phyloP scores from a whole-genome alignment of 2,888 invertebrate species.

The Zaprionus obscuricornis region DNA sequence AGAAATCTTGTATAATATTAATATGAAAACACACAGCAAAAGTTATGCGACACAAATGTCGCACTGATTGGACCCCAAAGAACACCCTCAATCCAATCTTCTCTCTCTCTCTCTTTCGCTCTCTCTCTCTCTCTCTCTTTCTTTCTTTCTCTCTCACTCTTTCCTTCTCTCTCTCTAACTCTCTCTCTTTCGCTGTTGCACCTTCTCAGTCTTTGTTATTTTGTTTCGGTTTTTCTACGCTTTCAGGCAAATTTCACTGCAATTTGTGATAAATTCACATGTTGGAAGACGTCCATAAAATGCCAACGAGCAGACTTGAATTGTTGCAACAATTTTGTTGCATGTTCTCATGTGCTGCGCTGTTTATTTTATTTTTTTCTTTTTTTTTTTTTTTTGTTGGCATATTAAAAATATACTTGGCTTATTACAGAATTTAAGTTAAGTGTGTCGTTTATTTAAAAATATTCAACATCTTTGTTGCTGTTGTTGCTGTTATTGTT shows the following conservation, averaged over 20 bases:
- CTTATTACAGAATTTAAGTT: slow-evolving; percentile 62
- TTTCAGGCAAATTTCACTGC: slow-evolving; percentile 26
- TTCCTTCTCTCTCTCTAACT: slow-evolving; percentile 2
- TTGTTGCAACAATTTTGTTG: slow-evolving; percentile 49
- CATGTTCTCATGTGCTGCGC: slow-evolving; percentile 4
- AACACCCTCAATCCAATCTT: not conserved
- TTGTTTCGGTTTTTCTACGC: no score
- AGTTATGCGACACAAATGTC: slow-evolving; percentile 72
- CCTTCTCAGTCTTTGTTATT: no score
- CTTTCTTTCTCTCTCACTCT: not conserved
- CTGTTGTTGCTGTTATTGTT: slow-evolving; percentile 12
- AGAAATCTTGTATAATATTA: slow-evolving; percentile 50
- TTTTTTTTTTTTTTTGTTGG: slow-evolving; percentile 13
- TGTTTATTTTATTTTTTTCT: not conserved
- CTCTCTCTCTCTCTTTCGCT: not conserved
- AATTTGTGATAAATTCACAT: slow-evolving; percentile 47
- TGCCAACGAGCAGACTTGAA: slow-evolving; percentile 34
- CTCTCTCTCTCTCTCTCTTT: not conserved
- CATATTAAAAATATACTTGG: slow-evolving; percentile 57
- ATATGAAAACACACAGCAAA: slow-evolving; percentile 43
- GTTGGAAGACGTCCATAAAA: slow-evolving; percentile 65
- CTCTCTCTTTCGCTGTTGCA: no score
- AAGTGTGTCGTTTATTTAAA: slow-evolving; percentile 59
- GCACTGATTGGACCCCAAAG: slow-evolving; percentile 47
- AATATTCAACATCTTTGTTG: no score